phyloP scores from a whole-genome alignment of 2,888 invertebrate genomes.

The Eugnorisma glareosa region DNA sequence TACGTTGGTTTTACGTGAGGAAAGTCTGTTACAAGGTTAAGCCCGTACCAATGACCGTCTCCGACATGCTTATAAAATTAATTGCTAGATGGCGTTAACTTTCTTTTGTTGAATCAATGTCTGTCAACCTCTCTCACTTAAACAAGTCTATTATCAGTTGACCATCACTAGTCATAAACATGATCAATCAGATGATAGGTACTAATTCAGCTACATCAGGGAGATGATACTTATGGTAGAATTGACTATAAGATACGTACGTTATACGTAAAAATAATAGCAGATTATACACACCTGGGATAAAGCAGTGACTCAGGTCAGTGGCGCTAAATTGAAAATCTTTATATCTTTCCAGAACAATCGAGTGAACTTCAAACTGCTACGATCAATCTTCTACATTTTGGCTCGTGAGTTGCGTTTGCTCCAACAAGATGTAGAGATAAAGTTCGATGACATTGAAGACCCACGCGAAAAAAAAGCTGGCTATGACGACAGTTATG shows the following conservation, averaged over 20 bases:
- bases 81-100: too few species aligned
- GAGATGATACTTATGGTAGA: not conserved
- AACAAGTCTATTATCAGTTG: too few species aligned
- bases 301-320: not conserved
- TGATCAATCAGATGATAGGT: too few species aligned
- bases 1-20: too few species aligned
- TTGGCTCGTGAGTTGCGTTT: constrained; percentile 9
- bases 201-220: not conserved
- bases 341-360: not conserved
- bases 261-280: too few species aligned
- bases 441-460: not conserved
- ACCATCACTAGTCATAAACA: too few species aligned
- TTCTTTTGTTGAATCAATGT: too few species aligned
- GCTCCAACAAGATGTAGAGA: not conserved
- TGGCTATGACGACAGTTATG: not conserved
- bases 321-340: not conserved
- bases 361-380: not conserved
- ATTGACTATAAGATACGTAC: not conserved
- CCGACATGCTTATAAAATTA: too few species aligned
- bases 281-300: not conserved
- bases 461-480: not conserved
- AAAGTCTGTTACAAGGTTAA: too few species aligned
- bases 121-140: too few species aligned
- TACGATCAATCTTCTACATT: not conserved
- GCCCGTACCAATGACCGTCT: too few species aligned